These are phyloP conservation scores for Microtus oregoni DNA, from an alignment of 2,113 vertebrate genomes.

Conservation along the genomic window DNA sequence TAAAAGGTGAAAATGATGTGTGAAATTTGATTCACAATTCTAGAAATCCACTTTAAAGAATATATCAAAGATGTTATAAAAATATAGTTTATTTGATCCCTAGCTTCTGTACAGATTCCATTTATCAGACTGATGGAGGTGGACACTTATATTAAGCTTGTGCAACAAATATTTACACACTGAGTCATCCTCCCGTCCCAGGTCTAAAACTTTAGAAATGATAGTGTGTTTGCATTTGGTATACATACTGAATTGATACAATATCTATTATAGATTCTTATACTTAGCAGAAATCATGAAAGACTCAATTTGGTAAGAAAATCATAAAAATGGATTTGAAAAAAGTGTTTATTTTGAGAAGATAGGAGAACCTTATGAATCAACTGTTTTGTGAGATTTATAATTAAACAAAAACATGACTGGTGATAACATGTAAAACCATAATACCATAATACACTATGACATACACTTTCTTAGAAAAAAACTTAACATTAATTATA, in stretches of 20 bases:
- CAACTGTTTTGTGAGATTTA: background rate
- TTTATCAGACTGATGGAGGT: too few species aligned
- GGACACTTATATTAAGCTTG: too few species aligned
- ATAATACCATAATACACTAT: too few species aligned
- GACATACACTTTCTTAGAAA: background rate
- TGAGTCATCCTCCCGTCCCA: background rate
- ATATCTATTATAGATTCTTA: too few species aligned
- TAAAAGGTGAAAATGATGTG: background rate
- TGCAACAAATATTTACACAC: background rate
- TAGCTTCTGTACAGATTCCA: background rate
- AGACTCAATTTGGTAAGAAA: background rate
- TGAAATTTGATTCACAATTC: background rate
- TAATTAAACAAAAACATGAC: background rate
- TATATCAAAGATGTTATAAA: background rate
- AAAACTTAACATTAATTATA: background rate
- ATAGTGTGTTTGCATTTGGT: background rate
- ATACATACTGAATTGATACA: too few species aligned
- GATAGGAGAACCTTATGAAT: background rate
- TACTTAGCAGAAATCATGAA: background rate
- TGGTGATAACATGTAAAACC: background rate
- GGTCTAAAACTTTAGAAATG: background rate
- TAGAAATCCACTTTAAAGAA: background rate
- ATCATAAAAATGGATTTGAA: background rate
- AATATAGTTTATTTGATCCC: background rate
- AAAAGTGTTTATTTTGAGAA: background rate